Evolutionary conservation across 2,113 vertebrate genomes (phyloP).

Genomic region (Neodontobutis hainanensis): DNA sequence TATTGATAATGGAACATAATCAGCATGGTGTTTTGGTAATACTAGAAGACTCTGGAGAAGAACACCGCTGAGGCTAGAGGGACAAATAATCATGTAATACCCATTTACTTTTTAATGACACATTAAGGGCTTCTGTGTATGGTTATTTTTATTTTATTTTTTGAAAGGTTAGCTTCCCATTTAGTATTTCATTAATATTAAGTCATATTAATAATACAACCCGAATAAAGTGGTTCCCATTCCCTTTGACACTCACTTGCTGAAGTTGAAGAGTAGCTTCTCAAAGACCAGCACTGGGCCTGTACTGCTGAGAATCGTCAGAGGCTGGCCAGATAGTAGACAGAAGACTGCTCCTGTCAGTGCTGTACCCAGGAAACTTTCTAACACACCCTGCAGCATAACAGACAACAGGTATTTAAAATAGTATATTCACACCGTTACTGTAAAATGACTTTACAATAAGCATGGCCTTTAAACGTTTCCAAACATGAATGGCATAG

Average conservation of each 20-base stretch:
- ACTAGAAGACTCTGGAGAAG: slow-evolving; percentile 38
- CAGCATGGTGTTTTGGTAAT: slow-evolving; percentile 56
- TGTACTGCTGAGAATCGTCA: slow-evolving; percentile 96
- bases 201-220: no score
- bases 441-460: background rate
- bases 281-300: slow-evolving; percentile 97
- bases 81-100: background rate
- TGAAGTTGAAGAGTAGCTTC: slow-evolving; percentile 94
- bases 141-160: no score
- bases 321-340: slow-evolving; percentile 92
- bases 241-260: slow-evolving; percentile 83
- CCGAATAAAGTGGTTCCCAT: no score
- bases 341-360: slow-evolving; percentile 90
- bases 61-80: slow-evolving; percentile 2
- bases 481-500: background rate
- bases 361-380: slow-evolving; percentile 96
- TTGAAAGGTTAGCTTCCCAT: no score
- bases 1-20: slow-evolving; percentile 76
- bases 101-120: background rate
- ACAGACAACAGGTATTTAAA: slow-evolving; percentile 1
- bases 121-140: background rate
- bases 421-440: background rate
- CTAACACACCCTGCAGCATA: slow-evolving; percentile 88
- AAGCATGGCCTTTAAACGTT: background rate
- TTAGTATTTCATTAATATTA: no score